A percentile compares a stretch with the other conserved stretches of the same genome.
Evolutionary conservation across 2,888 invertebrate genomes (phyloP).

Genomic region (Blastobasis adustella): DNA sequence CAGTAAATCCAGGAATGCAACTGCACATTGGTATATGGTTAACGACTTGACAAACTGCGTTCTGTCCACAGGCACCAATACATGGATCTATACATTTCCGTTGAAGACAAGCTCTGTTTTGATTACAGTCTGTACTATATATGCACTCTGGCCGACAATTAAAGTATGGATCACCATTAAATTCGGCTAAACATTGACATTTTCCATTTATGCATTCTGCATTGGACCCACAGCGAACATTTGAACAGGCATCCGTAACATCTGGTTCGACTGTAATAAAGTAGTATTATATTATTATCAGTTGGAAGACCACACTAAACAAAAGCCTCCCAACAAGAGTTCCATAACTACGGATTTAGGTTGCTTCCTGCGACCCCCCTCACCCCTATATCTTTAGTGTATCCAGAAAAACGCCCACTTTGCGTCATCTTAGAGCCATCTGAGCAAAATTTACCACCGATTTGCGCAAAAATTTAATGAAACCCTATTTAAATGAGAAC

Average conservation of each 20-base stretch:
- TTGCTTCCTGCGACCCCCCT: too few species aligned
- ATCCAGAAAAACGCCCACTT: too few species aligned
- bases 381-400: too few species aligned
- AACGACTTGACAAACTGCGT: conserved; percentile 74
- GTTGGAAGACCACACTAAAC: too few species aligned
- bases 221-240: conserved; percentile 81
- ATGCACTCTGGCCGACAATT: conserved; percentile 88
- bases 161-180: conserved; percentile 83
- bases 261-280: conserved; percentile 46
- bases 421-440: too few species aligned
- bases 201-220: conserved; percentile 79
- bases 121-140: conserved; percentile 82
- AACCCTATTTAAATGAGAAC: too few species aligned
- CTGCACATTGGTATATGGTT: conserved; percentile 82
- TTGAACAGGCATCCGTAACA: conserved; percentile 77
- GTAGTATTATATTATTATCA: not conserved
- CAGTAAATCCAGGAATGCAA: conserved; percentile 78
- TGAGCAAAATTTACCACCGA: too few species aligned
- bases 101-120: conserved; percentile 81
- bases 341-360: too few species aligned
- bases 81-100: conserved; percentile 86
- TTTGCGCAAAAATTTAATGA: too few species aligned
- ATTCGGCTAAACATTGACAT: conserved; percentile 83
- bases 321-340: too few species aligned
- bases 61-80: conserved; percentile 80